Percentiles rank a stretch among this genome's conserved stretches.
These are phyloP conservation scores for Mesoclemmys tuberculata DNA, from an alignment of 2,113 vertebrate species.

Conservation along the genomic window DNA sequence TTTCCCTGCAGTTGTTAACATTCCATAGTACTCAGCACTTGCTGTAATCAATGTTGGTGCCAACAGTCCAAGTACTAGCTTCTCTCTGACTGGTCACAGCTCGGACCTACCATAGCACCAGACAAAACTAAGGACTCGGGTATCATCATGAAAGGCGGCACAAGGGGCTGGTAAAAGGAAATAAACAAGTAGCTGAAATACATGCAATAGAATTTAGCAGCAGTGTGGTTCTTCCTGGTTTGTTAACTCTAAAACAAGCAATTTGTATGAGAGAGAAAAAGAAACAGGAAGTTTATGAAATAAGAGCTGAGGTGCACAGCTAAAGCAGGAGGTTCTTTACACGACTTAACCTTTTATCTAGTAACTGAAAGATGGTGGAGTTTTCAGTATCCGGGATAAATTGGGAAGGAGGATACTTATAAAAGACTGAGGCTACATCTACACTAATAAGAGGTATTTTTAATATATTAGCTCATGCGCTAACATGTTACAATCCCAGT, in stretches of 20 bases:
- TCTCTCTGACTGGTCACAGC: background rate
- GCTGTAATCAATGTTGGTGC: background rate
- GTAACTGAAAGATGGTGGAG: background rate
- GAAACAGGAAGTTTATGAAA: background rate
- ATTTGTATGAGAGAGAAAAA: background rate
- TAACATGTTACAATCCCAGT: background rate
- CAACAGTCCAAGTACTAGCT: background rate
- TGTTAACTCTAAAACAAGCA: constrained; percentile 4
- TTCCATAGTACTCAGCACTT: background rate
- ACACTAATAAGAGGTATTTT: background rate
- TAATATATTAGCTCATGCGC: background rate
- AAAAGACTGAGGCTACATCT: no score
- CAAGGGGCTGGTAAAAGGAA: background rate
- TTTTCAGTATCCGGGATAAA: background rate
- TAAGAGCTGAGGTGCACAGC: background rate
- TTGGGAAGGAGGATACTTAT: background rate
- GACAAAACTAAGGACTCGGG: background rate
- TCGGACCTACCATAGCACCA: background rate
- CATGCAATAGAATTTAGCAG: background rate
- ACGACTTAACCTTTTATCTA: background rate
- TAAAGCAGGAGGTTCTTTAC: background rate
- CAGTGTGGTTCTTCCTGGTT: background rate
- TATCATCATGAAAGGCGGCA: background rate
- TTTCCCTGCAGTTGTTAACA: background rate
- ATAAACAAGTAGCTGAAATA: background rate